These are phyloP conservation scores for Drosophila rhopaloa DNA, from an alignment of 1,140 invertebrate genomes.

Conservation along the genomic window DNA sequence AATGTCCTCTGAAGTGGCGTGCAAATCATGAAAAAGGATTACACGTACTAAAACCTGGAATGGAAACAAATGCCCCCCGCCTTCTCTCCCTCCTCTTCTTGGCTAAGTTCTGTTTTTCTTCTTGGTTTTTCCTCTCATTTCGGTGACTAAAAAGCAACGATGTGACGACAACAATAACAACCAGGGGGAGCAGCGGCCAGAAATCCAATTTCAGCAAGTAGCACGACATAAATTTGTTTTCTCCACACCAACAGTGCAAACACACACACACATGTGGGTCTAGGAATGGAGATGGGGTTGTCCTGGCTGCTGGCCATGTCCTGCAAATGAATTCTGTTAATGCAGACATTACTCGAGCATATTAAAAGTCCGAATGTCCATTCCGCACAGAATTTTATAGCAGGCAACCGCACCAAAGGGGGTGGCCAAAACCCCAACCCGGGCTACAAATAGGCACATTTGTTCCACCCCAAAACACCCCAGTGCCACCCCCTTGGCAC, in stretches of 20 bases:
- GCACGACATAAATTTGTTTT: conserved; percentile 80
- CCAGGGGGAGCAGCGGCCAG: conserved; percentile 58
- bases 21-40: conserved; percentile 82
- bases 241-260: conserved; percentile 52
- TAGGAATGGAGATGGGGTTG: conserved; percentile 23
- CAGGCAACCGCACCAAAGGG: conserved; percentile 56
- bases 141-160: conserved; percentile 58
- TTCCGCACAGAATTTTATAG: conserved; percentile 83
- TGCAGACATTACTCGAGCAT: conserved; percentile 84
- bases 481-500: conserved; percentile 22
- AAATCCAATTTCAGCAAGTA: conserved; percentile 83
- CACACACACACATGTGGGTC: conserved; percentile 16
- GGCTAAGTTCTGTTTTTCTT: conserved; percentile 10
- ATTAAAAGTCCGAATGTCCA: conserved; percentile 84
- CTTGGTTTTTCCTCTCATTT: conserved; percentile 5
- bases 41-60: conserved; percentile 70
- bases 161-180: conserved; percentile 66
- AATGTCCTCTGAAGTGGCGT: conserved; percentile 56
- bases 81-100: conserved; percentile 23
- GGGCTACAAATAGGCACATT: conserved; percentile 75
- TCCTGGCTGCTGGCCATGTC: conserved; percentile 50
- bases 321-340: conserved; percentile 84
- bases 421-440: conserved; percentile 20
- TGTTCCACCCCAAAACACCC: conserved; percentile 49
- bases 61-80: conserved; percentile 65